Evolutionary conservation across 2,113 vertebrate genomes (phyloP).

Genomic region (Pseudopodoces humilis): DNA sequence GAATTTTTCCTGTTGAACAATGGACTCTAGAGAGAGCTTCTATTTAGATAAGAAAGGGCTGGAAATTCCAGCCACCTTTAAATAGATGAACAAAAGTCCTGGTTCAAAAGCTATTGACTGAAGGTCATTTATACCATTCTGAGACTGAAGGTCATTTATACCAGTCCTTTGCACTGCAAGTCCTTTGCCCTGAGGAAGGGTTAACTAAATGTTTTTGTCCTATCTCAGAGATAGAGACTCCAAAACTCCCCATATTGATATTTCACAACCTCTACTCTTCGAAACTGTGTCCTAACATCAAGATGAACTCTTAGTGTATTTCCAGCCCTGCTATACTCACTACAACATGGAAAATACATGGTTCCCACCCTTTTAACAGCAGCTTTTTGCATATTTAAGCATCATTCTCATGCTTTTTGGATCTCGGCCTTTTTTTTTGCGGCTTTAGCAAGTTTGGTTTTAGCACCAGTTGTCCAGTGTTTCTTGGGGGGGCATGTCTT

Average conservation of each 20-base stretch:
- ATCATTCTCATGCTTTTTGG: not conserved
- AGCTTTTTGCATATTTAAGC: not conserved
- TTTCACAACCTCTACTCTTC: not conserved
- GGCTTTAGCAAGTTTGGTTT: not conserved
- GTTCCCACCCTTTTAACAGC: not conserved
- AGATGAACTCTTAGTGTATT: not conserved
- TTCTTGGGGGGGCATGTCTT: not conserved
- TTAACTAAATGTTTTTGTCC: not conserved
- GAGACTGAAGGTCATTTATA: not conserved
- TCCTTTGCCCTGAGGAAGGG: not conserved
- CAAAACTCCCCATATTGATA: not conserved
- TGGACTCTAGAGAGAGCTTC: not conserved
- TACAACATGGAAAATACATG: not conserved
- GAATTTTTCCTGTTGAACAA: conserved; percentile 25
- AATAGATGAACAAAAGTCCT: not conserved
- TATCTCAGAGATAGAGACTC: not conserved
- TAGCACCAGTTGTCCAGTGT: not conserved
- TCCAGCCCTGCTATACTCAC: not conserved
- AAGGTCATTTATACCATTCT: not conserved
- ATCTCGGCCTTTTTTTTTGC: not conserved
- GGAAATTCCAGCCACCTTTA: conserved; percentile 18
- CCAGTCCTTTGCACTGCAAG: not conserved
- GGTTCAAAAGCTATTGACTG: not conserved
- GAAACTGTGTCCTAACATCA: not conserved
- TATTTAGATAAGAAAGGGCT: conserved; percentile 19